phyloP scores from a whole-genome alignment of 2,797 vertebrate species.

The Lithobates pipiens region DNA sequence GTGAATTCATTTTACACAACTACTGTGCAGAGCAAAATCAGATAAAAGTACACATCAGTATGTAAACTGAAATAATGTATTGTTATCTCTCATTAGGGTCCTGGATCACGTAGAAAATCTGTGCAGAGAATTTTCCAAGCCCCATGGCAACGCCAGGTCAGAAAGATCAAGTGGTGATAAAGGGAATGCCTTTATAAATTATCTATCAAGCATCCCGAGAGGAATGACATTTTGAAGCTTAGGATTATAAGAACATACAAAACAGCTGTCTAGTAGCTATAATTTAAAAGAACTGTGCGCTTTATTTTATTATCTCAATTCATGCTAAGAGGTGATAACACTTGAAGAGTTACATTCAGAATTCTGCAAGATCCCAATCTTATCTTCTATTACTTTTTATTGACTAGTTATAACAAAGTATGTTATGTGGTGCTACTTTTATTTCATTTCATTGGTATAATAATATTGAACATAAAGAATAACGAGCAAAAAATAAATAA shows the following conservation, averaged over 20 bases:
- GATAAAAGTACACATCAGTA: constrained; percentile 4
- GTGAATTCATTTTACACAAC: constrained; percentile 2
- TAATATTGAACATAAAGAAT: constrained; percentile 12
- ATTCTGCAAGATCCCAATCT: constrained; percentile 30
- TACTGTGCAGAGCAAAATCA: not conserved
- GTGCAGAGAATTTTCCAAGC: constrained; percentile 25
- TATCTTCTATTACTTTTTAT: constrained; percentile 34
- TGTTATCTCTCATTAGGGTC: constrained; percentile 14
- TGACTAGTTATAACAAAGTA: constrained; percentile 1
- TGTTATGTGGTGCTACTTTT: not conserved
- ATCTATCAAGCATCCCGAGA: constrained; percentile 40
- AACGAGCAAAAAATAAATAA: constrained; percentile 6
- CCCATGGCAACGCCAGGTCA: constrained; percentile 54
- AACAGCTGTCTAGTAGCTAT: constrained; percentile 50
- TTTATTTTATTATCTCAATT: constrained; percentile 51
- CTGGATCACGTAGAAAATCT: constrained; percentile 40
- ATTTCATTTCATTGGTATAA: constrained; percentile 17
- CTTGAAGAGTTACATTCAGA: constrained; percentile 30
- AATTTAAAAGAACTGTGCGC: constrained; percentile 50
- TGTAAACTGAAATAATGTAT: constrained; percentile 19
- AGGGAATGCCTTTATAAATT: constrained; percentile 58
- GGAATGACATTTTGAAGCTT: constrained; percentile 56
- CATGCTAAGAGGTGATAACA: constrained; percentile 47
- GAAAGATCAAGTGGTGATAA: constrained; percentile 58
- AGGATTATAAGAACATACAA: constrained; percentile 53